These are phyloP conservation scores for Muschampia plurimacula DNA, from an alignment of 2,888 invertebrate species.

Conservation along the genomic window DNA sequence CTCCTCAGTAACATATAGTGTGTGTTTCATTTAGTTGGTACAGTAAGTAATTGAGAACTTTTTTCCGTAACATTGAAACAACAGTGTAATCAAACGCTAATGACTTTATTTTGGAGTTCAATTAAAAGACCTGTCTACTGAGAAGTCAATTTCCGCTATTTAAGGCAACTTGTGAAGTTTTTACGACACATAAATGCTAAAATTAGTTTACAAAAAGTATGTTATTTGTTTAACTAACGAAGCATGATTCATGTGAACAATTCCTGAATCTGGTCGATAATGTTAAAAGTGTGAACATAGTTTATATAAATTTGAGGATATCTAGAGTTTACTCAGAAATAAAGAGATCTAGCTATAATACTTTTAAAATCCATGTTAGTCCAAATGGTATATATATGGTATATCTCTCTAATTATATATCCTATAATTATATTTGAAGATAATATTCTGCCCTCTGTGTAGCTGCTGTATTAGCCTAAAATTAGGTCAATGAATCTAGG, in stretches of 20 bases:
- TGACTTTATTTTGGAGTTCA: constrained; percentile 12
- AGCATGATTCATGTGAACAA: background rate
- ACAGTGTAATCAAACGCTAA: constrained; percentile 24
- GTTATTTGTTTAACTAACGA: background rate
- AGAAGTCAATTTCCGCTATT: constrained; percentile 6
- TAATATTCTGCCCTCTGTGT: too few relatives aligned
- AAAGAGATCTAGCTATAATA: background rate
- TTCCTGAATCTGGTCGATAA: background rate
- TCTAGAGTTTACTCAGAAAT: background rate
- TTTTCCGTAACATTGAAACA: constrained; percentile 6
- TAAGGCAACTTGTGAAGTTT: background rate
- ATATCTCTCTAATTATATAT: background rate
- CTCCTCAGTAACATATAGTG: background rate
- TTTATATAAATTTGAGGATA: background rate
- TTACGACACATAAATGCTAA: background rate
- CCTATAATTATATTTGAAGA: too few relatives aligned
- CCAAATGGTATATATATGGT: background rate
- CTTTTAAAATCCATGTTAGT: background rate
- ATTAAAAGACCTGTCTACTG: constrained; percentile 9
- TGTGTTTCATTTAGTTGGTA: background rate
- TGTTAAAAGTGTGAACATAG: background rate
- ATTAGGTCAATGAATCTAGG: too few relatives aligned
- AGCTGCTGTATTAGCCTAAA: too few relatives aligned
- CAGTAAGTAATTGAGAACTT: constrained; percentile 12
- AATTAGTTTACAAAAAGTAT: background rate